Conservation (phyloP, 2,797 vertebrate genomes). For the Argya squamiceps region DNA sequence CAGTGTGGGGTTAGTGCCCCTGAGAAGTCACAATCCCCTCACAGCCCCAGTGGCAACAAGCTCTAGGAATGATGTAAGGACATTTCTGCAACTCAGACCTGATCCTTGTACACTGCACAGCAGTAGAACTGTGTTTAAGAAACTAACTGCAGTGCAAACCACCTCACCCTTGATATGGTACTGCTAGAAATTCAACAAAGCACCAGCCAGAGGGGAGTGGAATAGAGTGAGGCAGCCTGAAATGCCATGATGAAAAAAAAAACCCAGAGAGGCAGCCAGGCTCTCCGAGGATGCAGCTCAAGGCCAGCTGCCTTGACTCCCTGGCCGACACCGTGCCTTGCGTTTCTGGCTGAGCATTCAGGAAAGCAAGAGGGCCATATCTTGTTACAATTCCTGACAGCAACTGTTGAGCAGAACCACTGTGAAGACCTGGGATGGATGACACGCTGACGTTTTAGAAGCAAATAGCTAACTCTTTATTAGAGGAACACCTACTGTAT, state of each 20-base stretch:
- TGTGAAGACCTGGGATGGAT: background rate
- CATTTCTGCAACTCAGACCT: background rate
- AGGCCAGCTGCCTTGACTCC: rapidly evolving
- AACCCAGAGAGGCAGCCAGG: background rate
- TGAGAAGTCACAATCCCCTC: background rate
- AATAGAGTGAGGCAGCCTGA: background rate
- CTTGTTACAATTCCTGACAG: background rate
- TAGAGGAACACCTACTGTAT: background rate
- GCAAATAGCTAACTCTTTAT: background rate
- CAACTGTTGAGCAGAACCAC: background rate
- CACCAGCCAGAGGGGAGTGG: background rate
- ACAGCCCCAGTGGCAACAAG: background rate
- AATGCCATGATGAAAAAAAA: background rate
- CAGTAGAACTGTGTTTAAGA: rapidly evolving
- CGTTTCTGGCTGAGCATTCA: background rate
- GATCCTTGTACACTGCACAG: rapidly evolving
- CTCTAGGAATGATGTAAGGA: background rate
- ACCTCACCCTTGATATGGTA: background rate
- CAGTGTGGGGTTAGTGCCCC: no score
- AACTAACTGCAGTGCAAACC: background rate
- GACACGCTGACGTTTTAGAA: background rate
- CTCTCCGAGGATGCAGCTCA: background rate
- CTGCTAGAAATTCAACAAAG: background rate
- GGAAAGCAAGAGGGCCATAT: background rate
- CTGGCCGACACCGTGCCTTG: background rate